Evolutionary conservation across 2,797 vertebrate species (phyloP), one percentile per base, ranked within the genome.

Genomic region (Centroberyx gerrardi): DNA sequence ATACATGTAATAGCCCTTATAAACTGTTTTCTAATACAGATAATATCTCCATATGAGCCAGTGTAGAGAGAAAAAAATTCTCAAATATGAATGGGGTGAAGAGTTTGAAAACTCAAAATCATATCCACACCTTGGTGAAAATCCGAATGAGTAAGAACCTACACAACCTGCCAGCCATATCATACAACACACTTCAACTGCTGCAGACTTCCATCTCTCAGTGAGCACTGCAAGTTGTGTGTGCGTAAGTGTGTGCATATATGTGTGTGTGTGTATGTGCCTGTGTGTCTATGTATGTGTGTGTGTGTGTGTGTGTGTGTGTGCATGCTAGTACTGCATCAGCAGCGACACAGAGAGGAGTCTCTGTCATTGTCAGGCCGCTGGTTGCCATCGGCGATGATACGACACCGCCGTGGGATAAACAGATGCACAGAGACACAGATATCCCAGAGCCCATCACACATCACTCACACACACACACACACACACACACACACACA

Each of bases 301-400:
- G 52, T 56, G 54, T 15, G 38, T 36, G 44, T 42, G 48, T 52
- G 62, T 18, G 28, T 58, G 42, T 38, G 38, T 14, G 8, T 78
- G 55, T 66, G 28, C 76, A 66, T 68, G 62, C 33, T 62, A 27
- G 68, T 38, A 67, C 73, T 62, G 81, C 86, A 81, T 86, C 82
- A 73, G 66, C 82, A 74, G 81, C 74, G 87, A 79, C 66, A 81
- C 67, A 72, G 80, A 80, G 68, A 85, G 58, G 63, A 87, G 86
- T 67, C 87, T 89, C 81, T 85, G 90, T 93, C 88, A 91, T 87
- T 91, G 91, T 81, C 72, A 91, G 84, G 78, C 74, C 79, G 78
- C 73, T 80, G 83, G 83, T 94, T 91, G 91, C 91, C 89, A 85
- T 86, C 73, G 88, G 93, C 85, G 69, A 90, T 89, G 89, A 89